Conservation (phyloP, 2,113 vertebrate species). For the Archilochus colubris region DNA sequence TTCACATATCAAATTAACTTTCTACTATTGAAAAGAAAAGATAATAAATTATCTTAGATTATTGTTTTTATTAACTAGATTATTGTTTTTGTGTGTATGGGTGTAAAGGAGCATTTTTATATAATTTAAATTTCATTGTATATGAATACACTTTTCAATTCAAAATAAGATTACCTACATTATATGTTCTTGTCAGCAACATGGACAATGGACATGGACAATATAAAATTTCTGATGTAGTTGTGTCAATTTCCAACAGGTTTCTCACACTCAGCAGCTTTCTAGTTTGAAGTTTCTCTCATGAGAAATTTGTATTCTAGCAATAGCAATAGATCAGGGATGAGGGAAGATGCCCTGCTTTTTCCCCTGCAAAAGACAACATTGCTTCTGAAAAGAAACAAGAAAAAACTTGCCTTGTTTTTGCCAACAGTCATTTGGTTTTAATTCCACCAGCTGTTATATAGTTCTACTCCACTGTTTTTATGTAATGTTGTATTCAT, state of each 20-base stretch:
- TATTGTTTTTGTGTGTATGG: not conserved
- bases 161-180: not conserved
- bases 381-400: not conserved
- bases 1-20: not conserved
- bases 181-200: no score
- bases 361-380: rapidly evolving
- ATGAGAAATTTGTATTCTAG: not conserved
- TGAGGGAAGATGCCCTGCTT: not conserved
- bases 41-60: not conserved
- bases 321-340: not conserved
- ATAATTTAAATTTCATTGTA: not conserved
- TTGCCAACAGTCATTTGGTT: not conserved
- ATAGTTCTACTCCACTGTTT: not conserved
- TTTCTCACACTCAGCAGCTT: not conserved
- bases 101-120: not conserved
- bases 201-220: no score
- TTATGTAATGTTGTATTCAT: not conserved
- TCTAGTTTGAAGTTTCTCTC: not conserved
- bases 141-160: not conserved
- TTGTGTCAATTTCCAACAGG: not conserved
- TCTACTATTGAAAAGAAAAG: not conserved
- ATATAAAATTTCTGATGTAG: not conserved
- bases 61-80: no score
- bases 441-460: not conserved
- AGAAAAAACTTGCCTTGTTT: not conserved